A percentile compares a stretch with the other conserved stretches of the same genome.
phyloP scores from a whole-genome alignment of 2,888 invertebrate species.

The Troilus luridus region DNA sequence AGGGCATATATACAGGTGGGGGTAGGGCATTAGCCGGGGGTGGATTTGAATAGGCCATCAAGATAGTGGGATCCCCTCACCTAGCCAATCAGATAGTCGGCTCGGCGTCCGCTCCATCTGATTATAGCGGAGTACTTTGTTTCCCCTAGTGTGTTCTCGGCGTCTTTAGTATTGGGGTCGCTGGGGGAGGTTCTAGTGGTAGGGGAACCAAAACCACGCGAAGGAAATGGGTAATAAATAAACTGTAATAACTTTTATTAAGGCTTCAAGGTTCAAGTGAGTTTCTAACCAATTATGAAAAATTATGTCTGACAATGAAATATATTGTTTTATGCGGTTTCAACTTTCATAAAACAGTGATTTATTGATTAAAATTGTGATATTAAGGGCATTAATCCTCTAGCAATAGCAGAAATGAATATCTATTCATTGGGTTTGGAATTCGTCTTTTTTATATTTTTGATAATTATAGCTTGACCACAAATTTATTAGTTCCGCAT shows the following conservation, averaged over 20 bases:
- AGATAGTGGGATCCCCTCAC: slow-evolving; percentile 11
- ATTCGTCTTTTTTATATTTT: no score
- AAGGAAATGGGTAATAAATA: background rate
- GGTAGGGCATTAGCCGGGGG: slow-evolving; percentile 15
- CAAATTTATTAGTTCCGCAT: no score
- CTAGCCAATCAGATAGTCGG: slow-evolving; percentile 21
- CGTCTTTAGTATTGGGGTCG: background rate
- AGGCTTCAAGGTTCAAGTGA: no score
- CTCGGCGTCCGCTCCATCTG: background rate
- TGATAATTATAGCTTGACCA: no score
- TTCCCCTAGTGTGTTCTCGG: background rate
- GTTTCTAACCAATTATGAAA: no score
- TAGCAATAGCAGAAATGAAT: no score
- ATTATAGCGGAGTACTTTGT: background rate
- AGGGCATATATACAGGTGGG: slow-evolving; percentile 38
- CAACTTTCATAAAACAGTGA: no score
- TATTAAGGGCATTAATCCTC: no score
- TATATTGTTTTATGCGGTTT: no score
- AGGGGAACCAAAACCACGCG: background rate
- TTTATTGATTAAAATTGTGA: no score
- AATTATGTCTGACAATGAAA: no score
- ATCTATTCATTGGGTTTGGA: no score
- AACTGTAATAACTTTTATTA: background rate
- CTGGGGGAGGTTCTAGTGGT: background rate
- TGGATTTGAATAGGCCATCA: slow-evolving; percentile 46